These are phyloP conservation scores for Ophthalmolycus amberensis DNA, from an alignment of 2,113 vertebrate species.

Conservation along the genomic window DNA sequence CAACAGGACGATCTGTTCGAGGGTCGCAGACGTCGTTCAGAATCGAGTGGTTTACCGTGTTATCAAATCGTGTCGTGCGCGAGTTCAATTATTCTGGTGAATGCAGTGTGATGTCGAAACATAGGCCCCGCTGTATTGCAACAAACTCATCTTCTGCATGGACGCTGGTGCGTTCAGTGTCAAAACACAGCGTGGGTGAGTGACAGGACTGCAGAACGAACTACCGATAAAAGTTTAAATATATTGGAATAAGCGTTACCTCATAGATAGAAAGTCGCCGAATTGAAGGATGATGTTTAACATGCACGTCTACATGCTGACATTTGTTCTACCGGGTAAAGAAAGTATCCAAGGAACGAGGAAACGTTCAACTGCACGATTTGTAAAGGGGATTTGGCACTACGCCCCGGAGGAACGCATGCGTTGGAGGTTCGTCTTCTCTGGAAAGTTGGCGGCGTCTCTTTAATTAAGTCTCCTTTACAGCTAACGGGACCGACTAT, in stretches of 20 bases:
- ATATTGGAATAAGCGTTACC: accelerated
- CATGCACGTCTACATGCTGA: not conserved
- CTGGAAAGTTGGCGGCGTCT: not conserved
- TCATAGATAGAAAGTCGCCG: not conserved
- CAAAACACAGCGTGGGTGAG: not conserved
- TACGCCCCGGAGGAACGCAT: accelerated
- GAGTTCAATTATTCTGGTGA: too few relatives aligned
- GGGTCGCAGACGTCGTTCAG: not conserved
- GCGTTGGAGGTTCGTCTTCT: not conserved
- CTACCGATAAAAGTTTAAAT: not conserved
- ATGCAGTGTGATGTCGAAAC: not conserved
- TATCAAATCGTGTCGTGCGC: not conserved
- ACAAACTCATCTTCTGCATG: not conserved
- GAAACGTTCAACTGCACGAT: not conserved
- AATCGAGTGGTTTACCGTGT: not conserved
- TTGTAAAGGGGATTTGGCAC: slow-evolving; percentile 3
- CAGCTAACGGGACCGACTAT: too few relatives aligned
- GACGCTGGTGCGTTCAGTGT: not conserved
- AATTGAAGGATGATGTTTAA: not conserved
- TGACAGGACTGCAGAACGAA: slow-evolving; percentile 1
- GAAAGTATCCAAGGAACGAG: accelerated
- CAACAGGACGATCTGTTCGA: not conserved
- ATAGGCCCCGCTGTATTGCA: too few relatives aligned
- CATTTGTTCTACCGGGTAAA: accelerated
- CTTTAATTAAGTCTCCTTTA: not conserved